phyloP scores from a whole-genome alignment of 2,888 invertebrate species.

The Sesia apiformis region DNA sequence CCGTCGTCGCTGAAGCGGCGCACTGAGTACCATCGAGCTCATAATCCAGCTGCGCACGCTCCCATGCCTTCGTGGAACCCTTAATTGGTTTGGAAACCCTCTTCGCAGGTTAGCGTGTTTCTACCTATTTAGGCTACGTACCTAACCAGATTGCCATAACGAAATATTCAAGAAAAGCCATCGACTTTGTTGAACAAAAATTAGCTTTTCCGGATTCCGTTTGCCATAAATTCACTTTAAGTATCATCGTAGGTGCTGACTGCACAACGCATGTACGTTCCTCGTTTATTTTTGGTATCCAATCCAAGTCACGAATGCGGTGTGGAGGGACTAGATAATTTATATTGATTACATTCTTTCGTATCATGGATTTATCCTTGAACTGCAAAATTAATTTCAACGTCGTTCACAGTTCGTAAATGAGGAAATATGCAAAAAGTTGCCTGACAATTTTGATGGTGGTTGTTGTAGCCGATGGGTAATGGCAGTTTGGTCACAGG shows the following conservation, averaged over 20 bases:
- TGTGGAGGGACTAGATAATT: slow-evolving; percentile 10
- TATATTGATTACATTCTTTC: too few species aligned
- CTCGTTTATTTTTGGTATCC: slow-evolving; percentile 32
- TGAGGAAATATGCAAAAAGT: slow-evolving; percentile 11
- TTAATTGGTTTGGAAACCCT: slow-evolving; percentile 72
- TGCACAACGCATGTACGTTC: slow-evolving; percentile 25
- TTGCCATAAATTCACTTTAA: slow-evolving; percentile 43
- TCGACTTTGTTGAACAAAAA: slow-evolving; percentile 42
- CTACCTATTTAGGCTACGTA: slow-evolving; percentile 56
- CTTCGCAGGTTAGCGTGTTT: slow-evolving; percentile 64
- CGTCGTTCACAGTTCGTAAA: slow-evolving; percentile 1
- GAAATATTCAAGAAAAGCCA: slow-evolving; percentile 59
- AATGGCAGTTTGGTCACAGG: slow-evolving; percentile 54
- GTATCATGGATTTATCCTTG: too few species aligned
- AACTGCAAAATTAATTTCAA: too few species aligned
- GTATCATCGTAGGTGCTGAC: slow-evolving; percentile 41
- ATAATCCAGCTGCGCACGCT: slow-evolving; percentile 60
- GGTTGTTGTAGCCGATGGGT: slow-evolving; percentile 18
- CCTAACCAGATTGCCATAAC: slow-evolving; percentile 71
- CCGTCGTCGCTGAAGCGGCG: slow-evolving; percentile 36
- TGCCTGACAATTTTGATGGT: slow-evolving; percentile 11
- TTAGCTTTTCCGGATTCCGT: slow-evolving; percentile 29
- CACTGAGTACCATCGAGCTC: slow-evolving; percentile 70
- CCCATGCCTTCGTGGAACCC: slow-evolving; percentile 69
- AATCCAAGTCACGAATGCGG: slow-evolving; percentile 33